These are phyloP conservation scores for Cassiopea xamachana DNA, from an alignment of 30 jellyfish, hydroid and myxozoan genomes.

Conservation along the genomic window DNA sequence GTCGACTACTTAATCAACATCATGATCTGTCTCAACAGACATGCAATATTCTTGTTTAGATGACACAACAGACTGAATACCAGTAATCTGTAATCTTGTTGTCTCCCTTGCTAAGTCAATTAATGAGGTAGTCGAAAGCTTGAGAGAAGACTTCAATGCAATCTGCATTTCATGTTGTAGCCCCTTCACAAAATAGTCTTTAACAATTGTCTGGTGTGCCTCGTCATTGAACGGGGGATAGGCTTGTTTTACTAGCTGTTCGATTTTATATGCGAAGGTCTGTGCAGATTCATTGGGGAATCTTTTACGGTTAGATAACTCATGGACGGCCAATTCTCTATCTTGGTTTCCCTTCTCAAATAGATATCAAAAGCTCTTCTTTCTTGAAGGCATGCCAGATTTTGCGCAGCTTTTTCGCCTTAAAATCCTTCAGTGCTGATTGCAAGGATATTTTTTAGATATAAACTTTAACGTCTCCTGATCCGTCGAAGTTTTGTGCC, in stretches of 20 bases:
- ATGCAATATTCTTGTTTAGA: background rate
- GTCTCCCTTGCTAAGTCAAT: slow-evolving; percentile 1
- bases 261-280: slow-evolving; percentile 34
- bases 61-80: background rate
- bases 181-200: slow-evolving; percentile 33
- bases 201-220: slow-evolving; percentile 9
- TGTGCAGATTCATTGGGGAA: slow-evolving; percentile 31
- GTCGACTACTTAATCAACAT: slow-evolving; percentile 3
- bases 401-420: slow-evolving; percentile 41
- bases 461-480: slow-evolving; percentile 21
- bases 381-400: slow-evolving; percentile 19
- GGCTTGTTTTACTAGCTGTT: slow-evolving; percentile 22
- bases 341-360: slow-evolving; percentile 47
- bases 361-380: slow-evolving; percentile 43
- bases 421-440: slow-evolving; percentile 41
- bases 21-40: background rate
- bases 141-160: slow-evolving; percentile 25
- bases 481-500: slow-evolving; percentile 16
- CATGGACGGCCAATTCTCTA: slow-evolving; percentile 33
- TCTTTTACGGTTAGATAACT: slow-evolving; percentile 28
- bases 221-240: slow-evolving; percentile 38
- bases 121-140: background rate
- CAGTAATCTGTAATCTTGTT: slow-evolving; percentile 5
- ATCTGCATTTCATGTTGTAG: slow-evolving; percentile 29
- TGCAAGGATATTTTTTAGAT: slow-evolving; percentile 15